Percentiles rank a stretch among this genome's conserved stretches.
Conservation (phyloP, 1,140 invertebrate species). For the Lordiphosa stackelbergi region DNA sequence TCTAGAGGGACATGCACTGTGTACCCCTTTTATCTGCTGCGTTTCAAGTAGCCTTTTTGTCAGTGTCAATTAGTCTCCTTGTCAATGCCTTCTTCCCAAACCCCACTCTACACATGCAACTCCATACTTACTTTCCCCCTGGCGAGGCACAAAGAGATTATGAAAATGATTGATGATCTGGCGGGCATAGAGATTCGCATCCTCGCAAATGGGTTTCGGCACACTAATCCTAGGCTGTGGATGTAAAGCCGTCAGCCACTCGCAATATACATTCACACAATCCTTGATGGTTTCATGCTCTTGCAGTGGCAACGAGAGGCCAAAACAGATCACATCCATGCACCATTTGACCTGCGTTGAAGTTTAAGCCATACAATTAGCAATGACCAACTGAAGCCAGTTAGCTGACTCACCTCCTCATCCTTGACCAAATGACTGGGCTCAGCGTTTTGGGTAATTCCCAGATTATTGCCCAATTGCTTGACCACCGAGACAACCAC, state of each 20-base stretch:
- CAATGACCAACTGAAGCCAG: not conserved
- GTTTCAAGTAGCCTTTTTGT: too few species aligned
- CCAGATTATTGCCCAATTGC: conserved; percentile 87
- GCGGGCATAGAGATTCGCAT: conserved; percentile 93
- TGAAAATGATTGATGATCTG: conserved; percentile 96
- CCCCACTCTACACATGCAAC: too few species aligned
- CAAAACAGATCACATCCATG: conserved; percentile 89
- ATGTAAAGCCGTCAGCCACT: conserved; percentile 94
- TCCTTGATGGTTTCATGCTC: conserved; percentile 97
- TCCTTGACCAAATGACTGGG: conserved; percentile 86
- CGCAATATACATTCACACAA: conserved; percentile 97
- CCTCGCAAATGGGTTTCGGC: conserved; percentile 90
- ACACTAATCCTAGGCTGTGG: conserved; percentile 89
- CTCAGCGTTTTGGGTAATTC: conserved; percentile 86
- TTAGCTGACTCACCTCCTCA: conserved; percentile 81
- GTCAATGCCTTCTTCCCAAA: too few species aligned
- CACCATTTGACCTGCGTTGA: conserved; percentile 68
- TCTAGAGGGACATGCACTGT: too few species aligned
- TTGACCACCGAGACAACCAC: conserved; percentile 90
- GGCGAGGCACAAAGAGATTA: conserved; percentile 96
- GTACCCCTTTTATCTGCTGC: too few species aligned
- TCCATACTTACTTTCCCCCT: conserved; percentile 87
- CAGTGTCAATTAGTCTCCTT: too few species aligned
- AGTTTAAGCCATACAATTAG: not conserved
- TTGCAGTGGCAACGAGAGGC: conserved; percentile 90